These are phyloP conservation scores for Sylvietta virens DNA, from an alignment of 2,113 vertebrate genomes.

Conservation along the genomic window DNA sequence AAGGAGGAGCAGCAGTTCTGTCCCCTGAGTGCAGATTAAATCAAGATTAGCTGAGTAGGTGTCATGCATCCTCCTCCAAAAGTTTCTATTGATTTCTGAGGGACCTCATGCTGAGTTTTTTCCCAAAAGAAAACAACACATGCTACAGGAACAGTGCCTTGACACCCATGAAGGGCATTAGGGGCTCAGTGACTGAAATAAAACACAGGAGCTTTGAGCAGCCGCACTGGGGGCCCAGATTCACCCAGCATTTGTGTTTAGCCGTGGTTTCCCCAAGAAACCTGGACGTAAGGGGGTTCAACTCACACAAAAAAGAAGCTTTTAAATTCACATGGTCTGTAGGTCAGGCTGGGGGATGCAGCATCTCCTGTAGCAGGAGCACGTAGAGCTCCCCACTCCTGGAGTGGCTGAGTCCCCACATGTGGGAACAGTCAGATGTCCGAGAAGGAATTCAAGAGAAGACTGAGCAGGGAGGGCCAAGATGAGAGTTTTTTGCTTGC, in stretches of 20 bases:
- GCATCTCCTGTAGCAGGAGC: neutral
- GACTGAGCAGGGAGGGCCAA: neutral
- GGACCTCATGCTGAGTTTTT: neutral
- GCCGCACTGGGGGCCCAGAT: neutral
- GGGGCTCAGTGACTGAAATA: neutral
- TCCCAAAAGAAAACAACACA: neutral
- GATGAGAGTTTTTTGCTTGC: neutral
- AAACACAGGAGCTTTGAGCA: neutral
- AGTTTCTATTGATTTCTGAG: neutral
- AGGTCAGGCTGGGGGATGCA: neutral
- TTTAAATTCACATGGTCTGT: neutral
- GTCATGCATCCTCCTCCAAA: neutral
- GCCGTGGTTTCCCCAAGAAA: neutral
- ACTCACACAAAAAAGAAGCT: neutral
- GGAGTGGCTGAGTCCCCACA: neutral
- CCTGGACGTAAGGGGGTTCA: neutral
- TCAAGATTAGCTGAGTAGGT: neutral
- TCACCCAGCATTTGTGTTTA: neutral
- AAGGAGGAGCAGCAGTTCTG: neutral
- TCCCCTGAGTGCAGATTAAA: neutral
- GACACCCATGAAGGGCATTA: neutral
- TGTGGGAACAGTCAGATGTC: neutral
- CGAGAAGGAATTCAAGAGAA: neutral
- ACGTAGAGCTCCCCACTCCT: accelerated
- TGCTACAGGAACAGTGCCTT: neutral